These are phyloP conservation scores for Pecten maximus DNA, from an alignment of 2,888 invertebrate genomes.

Conservation along the genomic window DNA sequence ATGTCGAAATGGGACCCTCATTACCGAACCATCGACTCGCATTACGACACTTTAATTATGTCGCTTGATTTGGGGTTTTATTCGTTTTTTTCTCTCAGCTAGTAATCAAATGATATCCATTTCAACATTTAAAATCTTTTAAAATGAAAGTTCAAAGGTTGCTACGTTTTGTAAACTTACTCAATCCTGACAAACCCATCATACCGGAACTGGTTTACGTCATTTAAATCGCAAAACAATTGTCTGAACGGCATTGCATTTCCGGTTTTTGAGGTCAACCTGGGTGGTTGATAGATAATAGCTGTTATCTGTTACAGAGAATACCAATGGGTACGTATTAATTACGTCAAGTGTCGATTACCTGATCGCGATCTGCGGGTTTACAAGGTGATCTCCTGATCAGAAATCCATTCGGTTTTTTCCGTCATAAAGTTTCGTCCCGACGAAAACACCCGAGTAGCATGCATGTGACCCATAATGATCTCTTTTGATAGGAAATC, in stretches of 20 bases:
- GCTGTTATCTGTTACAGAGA: not conserved
- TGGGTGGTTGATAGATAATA: slow-evolving; percentile 4
- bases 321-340: not conserved
- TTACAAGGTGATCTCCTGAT: not conserved
- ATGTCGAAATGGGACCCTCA: slow-evolving; percentile 6
- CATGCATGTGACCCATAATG: not conserved
- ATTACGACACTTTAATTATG: slow-evolving; percentile 8
- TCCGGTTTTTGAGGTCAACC: not conserved
- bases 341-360: not conserved
- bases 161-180: not conserved
- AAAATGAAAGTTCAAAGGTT: slow-evolving; percentile 10
- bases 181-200: slow-evolving; percentile 1
- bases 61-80: not conserved
- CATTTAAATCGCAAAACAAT: not conserved
- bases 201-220: slow-evolving; percentile 19
- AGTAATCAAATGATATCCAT: slow-evolving; percentile 22
- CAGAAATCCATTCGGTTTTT: not conserved
- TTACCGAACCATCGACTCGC: not conserved
- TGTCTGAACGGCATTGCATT: slow-evolving; percentile 8
- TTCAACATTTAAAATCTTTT: not conserved
- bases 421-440: not conserved
- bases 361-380: not conserved
- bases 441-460: not conserved
- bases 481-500: not conserved
- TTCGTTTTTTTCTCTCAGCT: not conserved